Percentiles rank a stretch among this genome's conserved stretches.
Evolutionary conservation across 2,113 vertebrate genomes (phyloP).

Genomic region (Oryctolagus cuniculus): DNA sequence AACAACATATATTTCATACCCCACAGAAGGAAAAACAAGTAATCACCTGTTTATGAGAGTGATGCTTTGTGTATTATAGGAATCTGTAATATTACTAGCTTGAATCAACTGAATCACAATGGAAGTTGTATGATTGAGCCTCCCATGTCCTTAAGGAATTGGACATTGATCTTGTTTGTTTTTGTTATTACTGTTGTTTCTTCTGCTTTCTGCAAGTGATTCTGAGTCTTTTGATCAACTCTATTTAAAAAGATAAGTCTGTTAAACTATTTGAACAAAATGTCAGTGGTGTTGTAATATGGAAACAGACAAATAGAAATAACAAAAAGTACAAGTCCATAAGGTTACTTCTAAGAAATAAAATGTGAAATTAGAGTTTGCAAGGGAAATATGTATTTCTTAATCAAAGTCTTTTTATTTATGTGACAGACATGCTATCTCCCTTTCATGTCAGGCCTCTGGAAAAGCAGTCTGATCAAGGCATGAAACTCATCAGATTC

Average conservation of each 20-base stretch:
- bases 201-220: not conserved
- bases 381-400: not conserved
- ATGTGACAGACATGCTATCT: not conserved
- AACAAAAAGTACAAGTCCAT: not conserved
- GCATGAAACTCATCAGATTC: slow-evolving; percentile 40
- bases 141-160: not conserved
- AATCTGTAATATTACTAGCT: not conserved
- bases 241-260: not conserved
- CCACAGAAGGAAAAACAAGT: not conserved
- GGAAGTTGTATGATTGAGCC: not conserved
- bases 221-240: not conserved
- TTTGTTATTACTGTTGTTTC: not conserved
- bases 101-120: not conserved
- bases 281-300: not conserved
- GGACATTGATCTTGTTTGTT: not conserved
- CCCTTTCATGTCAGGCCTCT: slow-evolving; percentile 45
- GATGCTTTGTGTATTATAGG: not conserved
- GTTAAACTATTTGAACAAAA: not conserved
- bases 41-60: not conserved
- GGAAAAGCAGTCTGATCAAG: slow-evolving; percentile 38
- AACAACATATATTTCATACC: not conserved
- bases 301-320: not conserved
- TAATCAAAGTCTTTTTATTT: slow-evolving; percentile 40
- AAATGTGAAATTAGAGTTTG: not conserved
- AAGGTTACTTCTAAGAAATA: not conserved